Evolutionary conservation across 2,113 vertebrate species (phyloP).

Genomic region (Pteronura brasiliensis): DNA sequence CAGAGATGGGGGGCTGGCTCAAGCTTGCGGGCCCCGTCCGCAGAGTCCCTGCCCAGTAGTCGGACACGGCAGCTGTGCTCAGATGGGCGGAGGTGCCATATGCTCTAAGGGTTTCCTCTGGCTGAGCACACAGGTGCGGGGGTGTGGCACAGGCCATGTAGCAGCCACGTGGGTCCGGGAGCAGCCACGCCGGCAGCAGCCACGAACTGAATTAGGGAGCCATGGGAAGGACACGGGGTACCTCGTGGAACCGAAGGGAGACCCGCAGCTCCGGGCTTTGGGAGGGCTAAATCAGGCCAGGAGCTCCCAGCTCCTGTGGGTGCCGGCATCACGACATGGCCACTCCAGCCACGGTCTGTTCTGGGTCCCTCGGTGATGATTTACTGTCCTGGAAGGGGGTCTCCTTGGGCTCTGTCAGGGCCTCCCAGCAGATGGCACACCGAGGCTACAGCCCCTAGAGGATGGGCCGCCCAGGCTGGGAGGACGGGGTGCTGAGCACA

Average conservation of each 20-base stretch:
- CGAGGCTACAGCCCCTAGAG: background rate
- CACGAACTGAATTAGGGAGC: background rate
- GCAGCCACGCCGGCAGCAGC: no score
- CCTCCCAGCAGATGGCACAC: background rate
- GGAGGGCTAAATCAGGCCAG: background rate
- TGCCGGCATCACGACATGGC: rapidly evolving
- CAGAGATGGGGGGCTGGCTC: background rate
- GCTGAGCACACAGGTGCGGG: background rate
- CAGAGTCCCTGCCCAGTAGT: no score
- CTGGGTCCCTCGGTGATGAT: background rate
- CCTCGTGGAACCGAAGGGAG: background rate
- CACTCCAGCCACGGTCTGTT: background rate
- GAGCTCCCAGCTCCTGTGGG: background rate
- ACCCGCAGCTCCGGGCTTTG: background rate
- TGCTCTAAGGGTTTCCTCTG: background rate
- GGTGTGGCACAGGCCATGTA: no score
- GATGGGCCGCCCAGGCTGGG: background rate
- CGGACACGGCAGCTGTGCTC: no score
- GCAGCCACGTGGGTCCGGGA: no score
- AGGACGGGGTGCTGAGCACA: background rate
- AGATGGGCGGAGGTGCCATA: background rate
- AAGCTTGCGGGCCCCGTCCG: no score
- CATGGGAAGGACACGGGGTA: background rate
- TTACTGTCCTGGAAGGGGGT: background rate
- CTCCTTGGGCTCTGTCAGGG: background rate